Conservation (phyloP, 2,888 invertebrate species). For the Trypoxylon attenuatum region DNA sequence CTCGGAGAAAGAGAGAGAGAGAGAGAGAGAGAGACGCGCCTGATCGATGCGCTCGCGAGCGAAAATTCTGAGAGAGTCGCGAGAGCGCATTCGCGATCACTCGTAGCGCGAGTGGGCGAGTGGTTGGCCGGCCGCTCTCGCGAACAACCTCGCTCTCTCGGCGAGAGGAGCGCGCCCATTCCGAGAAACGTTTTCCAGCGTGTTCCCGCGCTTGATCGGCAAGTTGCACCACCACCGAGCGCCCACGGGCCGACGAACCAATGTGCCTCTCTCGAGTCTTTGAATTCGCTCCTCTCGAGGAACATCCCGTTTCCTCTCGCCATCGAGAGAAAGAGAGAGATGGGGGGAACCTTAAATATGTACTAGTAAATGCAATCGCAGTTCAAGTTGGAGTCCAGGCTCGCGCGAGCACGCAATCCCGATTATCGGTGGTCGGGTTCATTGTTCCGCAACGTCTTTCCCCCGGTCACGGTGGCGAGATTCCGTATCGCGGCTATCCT, state of each 20-base stretch:
- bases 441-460: conserved; percentile 64
- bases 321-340: too few species aligned
- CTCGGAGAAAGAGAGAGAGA: background rate
- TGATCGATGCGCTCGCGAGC: background rate
- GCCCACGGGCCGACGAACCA: background rate
- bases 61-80: background rate
- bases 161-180: conserved; percentile 9
- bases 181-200: conserved; percentile 6
- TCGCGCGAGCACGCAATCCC: background rate
- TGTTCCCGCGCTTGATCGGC: background rate
- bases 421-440: conserved; percentile 54
- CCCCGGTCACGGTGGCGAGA: conserved; percentile 20
- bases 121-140: background rate
- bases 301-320: too few species aligned
- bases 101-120: background rate
- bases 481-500: conserved; percentile 13
- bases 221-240: conserved; percentile 6
- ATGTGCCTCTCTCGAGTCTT: background rate
- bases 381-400: background rate
- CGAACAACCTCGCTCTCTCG: background rate
- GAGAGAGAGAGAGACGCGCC: background rate
- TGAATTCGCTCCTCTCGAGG: background rate
- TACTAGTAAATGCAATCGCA: too few species aligned
- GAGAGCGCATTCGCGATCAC: background rate
- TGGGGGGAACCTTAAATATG: too few species aligned